phyloP scores from a whole-genome alignment of 2,797 vertebrate species.

The Ispidina lecontei region DNA sequence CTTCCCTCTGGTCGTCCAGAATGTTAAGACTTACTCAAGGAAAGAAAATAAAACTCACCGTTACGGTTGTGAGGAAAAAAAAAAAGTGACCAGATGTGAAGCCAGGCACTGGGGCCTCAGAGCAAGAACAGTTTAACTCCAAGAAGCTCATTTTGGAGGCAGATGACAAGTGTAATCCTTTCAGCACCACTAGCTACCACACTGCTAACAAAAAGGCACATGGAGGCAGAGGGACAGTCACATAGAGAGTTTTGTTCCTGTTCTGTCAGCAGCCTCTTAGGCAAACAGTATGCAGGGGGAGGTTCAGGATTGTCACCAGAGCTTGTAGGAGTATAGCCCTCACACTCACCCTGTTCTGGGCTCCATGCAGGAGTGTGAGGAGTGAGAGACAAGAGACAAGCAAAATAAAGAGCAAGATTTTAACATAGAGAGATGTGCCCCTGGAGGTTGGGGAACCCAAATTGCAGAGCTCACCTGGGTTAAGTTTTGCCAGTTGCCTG shows the following conservation, averaged over 20 bases:
- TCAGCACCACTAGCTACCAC: not conserved
- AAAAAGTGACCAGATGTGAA: not conserved
- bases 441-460: not conserved
- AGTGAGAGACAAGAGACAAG: not conserved
- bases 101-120: not conserved
- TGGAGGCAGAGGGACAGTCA: not conserved
- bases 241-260: not conserved
- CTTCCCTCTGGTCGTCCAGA: not conserved
- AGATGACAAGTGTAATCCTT: not conserved
- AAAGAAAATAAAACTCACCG: not conserved
- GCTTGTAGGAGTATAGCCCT: not conserved
- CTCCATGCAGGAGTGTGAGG: not conserved
- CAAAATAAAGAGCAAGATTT: not conserved
- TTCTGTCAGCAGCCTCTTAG: not conserved
- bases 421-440: not conserved
- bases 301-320: not conserved
- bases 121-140: not conserved
- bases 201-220: not conserved
- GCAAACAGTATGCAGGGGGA: not conserved
- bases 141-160: not conserved
- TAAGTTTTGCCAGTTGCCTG: not conserved
- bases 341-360: not conserved
- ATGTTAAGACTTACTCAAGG: not conserved
- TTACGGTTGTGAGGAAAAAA: not conserved
- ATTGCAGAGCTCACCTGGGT: not conserved